Evolutionary conservation across 2,888 invertebrate genomes (phyloP), one percentile per base, ranked within the genome.

Genomic region (Platycnemis pennipes): DNA sequence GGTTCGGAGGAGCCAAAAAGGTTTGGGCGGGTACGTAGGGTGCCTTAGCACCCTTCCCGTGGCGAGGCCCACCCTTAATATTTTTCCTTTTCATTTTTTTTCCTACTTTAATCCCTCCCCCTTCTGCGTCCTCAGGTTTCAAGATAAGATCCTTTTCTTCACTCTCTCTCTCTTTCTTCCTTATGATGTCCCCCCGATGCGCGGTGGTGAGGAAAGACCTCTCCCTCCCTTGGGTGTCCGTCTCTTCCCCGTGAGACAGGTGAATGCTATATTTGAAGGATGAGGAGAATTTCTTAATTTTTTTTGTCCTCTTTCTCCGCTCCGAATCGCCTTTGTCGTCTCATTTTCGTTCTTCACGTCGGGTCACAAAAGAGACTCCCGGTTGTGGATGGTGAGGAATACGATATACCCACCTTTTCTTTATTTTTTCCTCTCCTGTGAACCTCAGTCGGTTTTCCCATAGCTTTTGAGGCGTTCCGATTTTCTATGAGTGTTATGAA

Each of bases 361-460:
- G 91, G 91, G 63, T 91, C 91, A 91, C 63, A 91, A 91, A 91
- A 91, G 63, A 37, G 63, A 42, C n/a, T 69, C 63, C 37, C 63
- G 91, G 22, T 8, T 44, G 63, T 22, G 91, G 63, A 42, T 37
- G 63, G 91, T 22, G 91, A 42, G 63, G 63, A 91, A 91, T 91
- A 69, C 63, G 63, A 63, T 63, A 37, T 56, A 31, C 56, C 22
- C 37, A 44, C 63, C 63, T 63, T 44, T 63, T 63, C n/a, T 63
- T 56, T 63, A 44, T 37, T 63, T 63, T 63, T 91, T 42, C 44
- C 22, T 56, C 3, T n/a, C n/a, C n/a, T n/a, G 19, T 16, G 19
- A 19, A 3, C 49, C 13, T 49, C 49, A 1, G 26, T 31, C 22
- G 7, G n/a, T 77, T 77, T 77, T 5, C 37, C 11, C 77, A 3